Conservation (phyloP, 2,888 invertebrate genomes). For the Nemotelus pantherinus region DNA sequence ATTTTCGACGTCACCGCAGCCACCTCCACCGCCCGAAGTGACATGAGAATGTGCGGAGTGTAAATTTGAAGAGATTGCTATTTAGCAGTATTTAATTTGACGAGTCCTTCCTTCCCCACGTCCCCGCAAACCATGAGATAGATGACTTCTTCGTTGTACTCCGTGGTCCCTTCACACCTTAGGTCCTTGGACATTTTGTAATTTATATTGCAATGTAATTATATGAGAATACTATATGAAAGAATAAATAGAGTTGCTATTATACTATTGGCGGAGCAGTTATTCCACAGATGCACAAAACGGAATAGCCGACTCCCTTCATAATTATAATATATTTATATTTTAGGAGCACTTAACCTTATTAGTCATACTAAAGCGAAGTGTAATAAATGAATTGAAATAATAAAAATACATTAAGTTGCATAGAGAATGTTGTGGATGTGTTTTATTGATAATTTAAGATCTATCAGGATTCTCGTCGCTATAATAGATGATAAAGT, state of each 20-base stretch:
- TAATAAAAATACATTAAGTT: constrained; percentile 46
- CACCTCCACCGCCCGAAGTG: constrained; percentile 60
- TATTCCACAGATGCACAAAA: constrained; percentile 41
- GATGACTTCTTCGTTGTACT: not conserved
- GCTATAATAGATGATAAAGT: too few relatives aligned
- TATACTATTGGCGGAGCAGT: constrained; percentile 35
- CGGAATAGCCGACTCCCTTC: constrained; percentile 31
- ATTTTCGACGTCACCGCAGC: constrained; percentile 64
- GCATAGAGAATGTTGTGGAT: constrained; percentile 27
- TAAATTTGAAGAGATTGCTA: constrained; percentile 26
- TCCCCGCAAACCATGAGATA: constrained; percentile 12
- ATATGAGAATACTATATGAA: constrained; percentile 42
- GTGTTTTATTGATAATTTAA: not conserved
- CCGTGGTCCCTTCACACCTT: constrained; percentile 4
- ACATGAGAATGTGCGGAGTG: constrained; percentile 58
- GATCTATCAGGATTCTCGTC: not conserved
- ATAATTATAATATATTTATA: constrained; percentile 41
- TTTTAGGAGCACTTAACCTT: constrained; percentile 44
- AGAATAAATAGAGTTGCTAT: constrained; percentile 42
- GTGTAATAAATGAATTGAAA: constrained; percentile 45
- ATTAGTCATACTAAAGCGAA: constrained; percentile 46
- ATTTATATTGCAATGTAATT: constrained; percentile 49
- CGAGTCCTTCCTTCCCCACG: not conserved
- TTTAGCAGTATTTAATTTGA: constrained; percentile 33
- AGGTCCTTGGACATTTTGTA: constrained; percentile 43